Conservation (phyloP, 2,888 invertebrate species). For the Prosapia bicincta region DNA sequence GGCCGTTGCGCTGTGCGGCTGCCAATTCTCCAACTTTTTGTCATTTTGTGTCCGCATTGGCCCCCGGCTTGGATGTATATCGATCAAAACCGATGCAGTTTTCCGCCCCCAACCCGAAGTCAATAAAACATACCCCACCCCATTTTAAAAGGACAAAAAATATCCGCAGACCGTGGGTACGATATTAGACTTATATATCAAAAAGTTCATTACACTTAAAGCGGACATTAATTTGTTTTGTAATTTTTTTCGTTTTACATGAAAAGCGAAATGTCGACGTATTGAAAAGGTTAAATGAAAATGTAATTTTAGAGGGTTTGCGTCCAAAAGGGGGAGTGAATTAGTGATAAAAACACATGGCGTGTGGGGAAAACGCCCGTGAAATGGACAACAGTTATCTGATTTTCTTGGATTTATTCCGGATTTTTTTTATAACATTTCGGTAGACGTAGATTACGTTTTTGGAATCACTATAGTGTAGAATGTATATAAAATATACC, state of each 20-base stretch:
- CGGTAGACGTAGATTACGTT: no score
- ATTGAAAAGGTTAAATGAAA: neutral
- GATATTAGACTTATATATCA: neutral
- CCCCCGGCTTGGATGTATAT: neutral
- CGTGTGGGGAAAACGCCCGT: neutral
- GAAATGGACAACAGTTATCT: neutral
- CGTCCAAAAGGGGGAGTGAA: neutral
- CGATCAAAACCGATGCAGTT: conserved; percentile 6
- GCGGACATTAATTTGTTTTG: neutral
- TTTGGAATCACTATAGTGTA: no score
- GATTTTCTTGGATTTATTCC: neutral
- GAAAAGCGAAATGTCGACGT: neutral
- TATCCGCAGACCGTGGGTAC: neutral
- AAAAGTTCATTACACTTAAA: neutral
- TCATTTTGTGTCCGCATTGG: neutral
- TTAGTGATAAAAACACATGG: neutral
- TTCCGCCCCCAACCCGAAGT: neutral
- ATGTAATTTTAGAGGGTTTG: neutral
- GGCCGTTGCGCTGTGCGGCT: neutral
- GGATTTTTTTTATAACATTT: neutral
- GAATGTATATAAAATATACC: no score
- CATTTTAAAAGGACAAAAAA: neutral
- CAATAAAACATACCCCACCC: neutral
- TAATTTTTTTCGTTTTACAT: neutral
- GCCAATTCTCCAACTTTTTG: neutral